phyloP scores from a whole-genome alignment of 1,140 invertebrate genomes.

The Cotesia chilonis region DNA sequence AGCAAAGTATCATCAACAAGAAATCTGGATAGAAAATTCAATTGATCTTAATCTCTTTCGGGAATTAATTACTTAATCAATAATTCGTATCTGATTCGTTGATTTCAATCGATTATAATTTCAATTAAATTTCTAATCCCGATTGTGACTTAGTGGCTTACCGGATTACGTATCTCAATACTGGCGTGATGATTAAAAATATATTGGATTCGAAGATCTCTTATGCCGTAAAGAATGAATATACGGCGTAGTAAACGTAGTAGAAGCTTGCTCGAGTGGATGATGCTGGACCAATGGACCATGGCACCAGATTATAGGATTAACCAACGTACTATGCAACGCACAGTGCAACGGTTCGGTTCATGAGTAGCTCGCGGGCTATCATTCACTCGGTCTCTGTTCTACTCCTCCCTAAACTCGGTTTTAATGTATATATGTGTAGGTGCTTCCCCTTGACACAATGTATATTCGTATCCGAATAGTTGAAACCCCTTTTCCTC shows the following conservation, averaged over 20 bases:
- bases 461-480: background rate
- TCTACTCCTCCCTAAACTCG: slow-evolving; percentile 8
- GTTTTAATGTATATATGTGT: background rate
- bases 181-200: too few species aligned
- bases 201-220: too few species aligned
- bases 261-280: slow-evolving; percentile 15
- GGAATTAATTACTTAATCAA: too few species aligned
- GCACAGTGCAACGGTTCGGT: slow-evolving; percentile 20
- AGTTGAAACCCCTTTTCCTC: background rate
- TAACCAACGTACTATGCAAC: slow-evolving; percentile 48
- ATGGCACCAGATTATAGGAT: slow-evolving; percentile 53
- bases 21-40: background rate
- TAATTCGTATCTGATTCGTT: too few species aligned
- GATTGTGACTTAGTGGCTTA: too few species aligned
- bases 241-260: background rate
- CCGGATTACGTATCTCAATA: too few species aligned
- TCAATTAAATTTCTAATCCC: too few species aligned
- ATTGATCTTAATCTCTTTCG: too few species aligned
- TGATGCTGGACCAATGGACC: slow-evolving; percentile 47
- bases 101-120: too few species aligned
- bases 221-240: background rate
- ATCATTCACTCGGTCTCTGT: slow-evolving; percentile 44
- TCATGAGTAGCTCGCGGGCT: slow-evolving; percentile 35
- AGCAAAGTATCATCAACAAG: background rate
- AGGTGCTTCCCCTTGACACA: slow-evolving; percentile 15